A percentile compares a stretch with the other conserved stretches of the same genome.
These are phyloP conservation scores for Calephelis perditalis DNA, from an alignment of 2,888 invertebrate genomes.

Conservation along the genomic window DNA sequence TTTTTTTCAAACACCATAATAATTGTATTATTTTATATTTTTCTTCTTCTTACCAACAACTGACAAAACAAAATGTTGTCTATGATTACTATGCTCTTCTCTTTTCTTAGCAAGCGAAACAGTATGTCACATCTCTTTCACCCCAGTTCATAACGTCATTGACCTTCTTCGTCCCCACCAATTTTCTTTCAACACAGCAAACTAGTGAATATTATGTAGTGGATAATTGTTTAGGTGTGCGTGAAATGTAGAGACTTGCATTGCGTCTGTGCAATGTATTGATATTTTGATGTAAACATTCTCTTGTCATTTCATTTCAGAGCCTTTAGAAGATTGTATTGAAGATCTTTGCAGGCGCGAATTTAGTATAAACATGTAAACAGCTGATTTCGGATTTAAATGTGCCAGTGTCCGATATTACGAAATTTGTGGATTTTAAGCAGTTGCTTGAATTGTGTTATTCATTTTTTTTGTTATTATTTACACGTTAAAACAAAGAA, in stretches of 20 bases:
- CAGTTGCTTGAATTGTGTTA: not conserved
- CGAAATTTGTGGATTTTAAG: not conserved
- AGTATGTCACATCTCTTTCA: slow-evolving; percentile 38
- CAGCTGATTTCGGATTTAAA: slow-evolving; percentile 47
- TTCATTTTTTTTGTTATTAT: not conserved
- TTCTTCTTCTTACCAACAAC: no score
- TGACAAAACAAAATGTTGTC: slow-evolving; percentile 11
- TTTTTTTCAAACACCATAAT: no score
- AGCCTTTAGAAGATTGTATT: slow-evolving; percentile 58
- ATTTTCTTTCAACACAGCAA: slow-evolving; percentile 26
- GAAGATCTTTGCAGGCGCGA: slow-evolving; percentile 45
- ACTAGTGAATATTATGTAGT: not conserved
- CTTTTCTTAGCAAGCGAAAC: slow-evolving; percentile 12
- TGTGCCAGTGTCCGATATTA: slow-evolving; percentile 26
- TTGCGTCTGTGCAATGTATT: slow-evolving; percentile 53
- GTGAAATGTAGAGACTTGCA: slow-evolving; percentile 41
- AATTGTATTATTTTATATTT: no score
- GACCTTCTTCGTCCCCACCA: slow-evolving; percentile 46
- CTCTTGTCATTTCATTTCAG: slow-evolving; percentile 66
- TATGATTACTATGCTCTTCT: not conserved
- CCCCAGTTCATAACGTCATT: slow-evolving; percentile 54
- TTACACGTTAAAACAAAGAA: slow-evolving; percentile 21
- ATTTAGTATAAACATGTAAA: slow-evolving; percentile 47
- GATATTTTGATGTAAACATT: slow-evolving; percentile 71
- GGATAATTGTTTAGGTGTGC: slow-evolving; percentile 41